phyloP scores from a whole-genome alignment of 2,113 vertebrate genomes.

The Ursus arctos region DNA sequence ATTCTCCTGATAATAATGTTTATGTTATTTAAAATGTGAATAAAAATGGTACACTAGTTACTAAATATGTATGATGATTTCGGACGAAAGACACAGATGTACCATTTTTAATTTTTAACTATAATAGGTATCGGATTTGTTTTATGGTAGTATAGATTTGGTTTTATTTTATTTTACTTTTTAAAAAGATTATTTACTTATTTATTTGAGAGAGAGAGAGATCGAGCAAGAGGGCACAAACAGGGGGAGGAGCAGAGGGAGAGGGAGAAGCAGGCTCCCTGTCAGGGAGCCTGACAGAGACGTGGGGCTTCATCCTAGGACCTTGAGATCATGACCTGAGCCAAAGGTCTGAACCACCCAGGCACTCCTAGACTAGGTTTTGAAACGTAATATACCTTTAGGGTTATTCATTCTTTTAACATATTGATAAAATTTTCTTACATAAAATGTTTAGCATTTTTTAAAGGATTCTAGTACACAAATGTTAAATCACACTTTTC shows the following conservation, averaged over 20 bases:
- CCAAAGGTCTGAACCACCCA: not conserved
- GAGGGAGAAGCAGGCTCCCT: not conserved
- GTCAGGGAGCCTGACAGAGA: not conserved
- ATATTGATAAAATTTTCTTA: not conserved
- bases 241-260: not conserved
- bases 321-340: not conserved
- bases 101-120: slow-evolving; percentile 45
- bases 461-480: slow-evolving; percentile 1
- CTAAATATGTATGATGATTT: slow-evolving; percentile 46
- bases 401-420: not conserved
- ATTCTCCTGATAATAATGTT: slow-evolving; percentile 20
- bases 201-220: not conserved
- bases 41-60: slow-evolving; percentile 40
- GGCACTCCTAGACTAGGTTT: not conserved
- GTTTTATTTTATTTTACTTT: not conserved
- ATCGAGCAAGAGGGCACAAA: not conserved
- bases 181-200: not conserved
- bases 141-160: not conserved
- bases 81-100: not conserved
- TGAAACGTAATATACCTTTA: slow-evolving; percentile 45
- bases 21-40: slow-evolving; percentile 55
- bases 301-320: not conserved
- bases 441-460: not conserved
- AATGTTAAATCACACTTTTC: slow-evolving; percentile 47
- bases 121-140: slow-evolving; percentile 7